These are phyloP conservation scores for Lepisosteus oculatus DNA, from an alignment of 2,113 vertebrate genomes.

Conservation along the genomic window DNA sequence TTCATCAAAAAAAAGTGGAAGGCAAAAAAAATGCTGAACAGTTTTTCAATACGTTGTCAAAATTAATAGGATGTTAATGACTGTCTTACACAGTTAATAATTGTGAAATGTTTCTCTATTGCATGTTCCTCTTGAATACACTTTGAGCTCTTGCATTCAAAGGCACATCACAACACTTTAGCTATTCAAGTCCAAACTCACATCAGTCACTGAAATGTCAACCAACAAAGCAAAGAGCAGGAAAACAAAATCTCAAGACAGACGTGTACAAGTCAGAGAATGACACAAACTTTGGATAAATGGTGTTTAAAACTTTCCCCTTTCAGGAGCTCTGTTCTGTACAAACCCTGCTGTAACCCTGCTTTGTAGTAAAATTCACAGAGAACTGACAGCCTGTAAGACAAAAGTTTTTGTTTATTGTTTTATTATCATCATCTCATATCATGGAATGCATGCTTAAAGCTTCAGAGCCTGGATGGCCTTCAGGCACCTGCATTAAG, in stretches of 20 bases:
- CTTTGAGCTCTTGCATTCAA: too few species aligned
- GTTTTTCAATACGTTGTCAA: too few species aligned
- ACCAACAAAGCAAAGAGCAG: slow-evolving; percentile 50
- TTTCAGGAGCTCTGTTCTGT: background rate
- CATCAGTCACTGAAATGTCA: slow-evolving; percentile 52
- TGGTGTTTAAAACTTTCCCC: slow-evolving; percentile 20
- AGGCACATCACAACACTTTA: slow-evolving; percentile 31
- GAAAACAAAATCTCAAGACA: slow-evolving; percentile 44
- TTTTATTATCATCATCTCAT: slow-evolving; percentile 29
- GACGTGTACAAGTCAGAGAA: slow-evolving; percentile 44
- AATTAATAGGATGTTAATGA: too few species aligned
- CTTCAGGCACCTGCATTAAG: slow-evolving; percentile 32
- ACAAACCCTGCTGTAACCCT: slow-evolving; percentile 21
- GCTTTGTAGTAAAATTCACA: slow-evolving; percentile 48
- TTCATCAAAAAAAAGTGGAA: too few species aligned
- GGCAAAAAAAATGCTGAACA: too few species aligned
- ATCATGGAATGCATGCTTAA: slow-evolving; percentile 34
- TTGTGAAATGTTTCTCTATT: too few species aligned
- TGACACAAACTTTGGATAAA: slow-evolving; percentile 30
- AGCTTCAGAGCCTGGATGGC: slow-evolving; percentile 36
- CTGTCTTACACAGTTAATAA: too few species aligned
- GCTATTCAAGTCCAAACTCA: slow-evolving; percentile 41
- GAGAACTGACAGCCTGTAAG: slow-evolving; percentile 45
- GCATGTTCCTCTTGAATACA: too few species aligned
- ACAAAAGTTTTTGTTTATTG: slow-evolving; percentile 27